These are phyloP conservation scores for Podarcis muralis DNA, from an alignment of 2,113 vertebrate species.

Conservation along the genomic window DNA sequence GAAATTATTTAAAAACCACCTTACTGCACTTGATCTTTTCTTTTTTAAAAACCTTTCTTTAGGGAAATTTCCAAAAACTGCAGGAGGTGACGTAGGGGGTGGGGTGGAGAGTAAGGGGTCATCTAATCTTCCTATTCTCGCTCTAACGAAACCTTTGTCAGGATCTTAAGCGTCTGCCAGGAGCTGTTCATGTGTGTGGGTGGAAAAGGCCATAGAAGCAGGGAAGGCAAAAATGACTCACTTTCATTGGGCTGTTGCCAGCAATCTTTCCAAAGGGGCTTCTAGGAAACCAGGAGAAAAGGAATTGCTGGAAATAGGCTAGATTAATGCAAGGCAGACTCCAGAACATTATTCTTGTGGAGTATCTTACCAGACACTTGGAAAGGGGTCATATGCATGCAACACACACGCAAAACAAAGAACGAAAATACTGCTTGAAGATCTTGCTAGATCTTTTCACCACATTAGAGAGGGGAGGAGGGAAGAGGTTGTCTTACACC, in stretches of 20 bases:
- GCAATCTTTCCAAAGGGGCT: background rate
- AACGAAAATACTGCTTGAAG: background rate
- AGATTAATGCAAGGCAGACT: background rate
- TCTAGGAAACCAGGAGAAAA: background rate
- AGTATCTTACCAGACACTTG: background rate
- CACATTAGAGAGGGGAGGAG: too few species aligned
- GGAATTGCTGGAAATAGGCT: background rate
- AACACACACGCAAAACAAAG: background rate
- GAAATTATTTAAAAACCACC: slow-evolving; percentile 23
- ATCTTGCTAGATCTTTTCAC: background rate
- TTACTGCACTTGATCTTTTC: slow-evolving; percentile 2
- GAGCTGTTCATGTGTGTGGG: background rate
- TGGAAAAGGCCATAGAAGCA: background rate
- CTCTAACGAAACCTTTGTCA: background rate
- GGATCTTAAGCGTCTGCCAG: background rate
- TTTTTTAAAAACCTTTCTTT: slow-evolving; percentile 17
- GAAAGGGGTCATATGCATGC: background rate
- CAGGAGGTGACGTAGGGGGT: background rate
- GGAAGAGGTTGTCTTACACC: background rate
- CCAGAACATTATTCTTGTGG: background rate
- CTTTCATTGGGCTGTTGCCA: background rate
- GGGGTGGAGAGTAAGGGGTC: background rate
- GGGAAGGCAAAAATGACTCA: slow-evolving; percentile 2
- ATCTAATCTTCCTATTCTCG: background rate
- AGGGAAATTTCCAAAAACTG: background rate